These are phyloP conservation scores for Sminthurinus aureus DNA, from an alignment of 2,888 invertebrate genomes.

Conservation along the genomic window DNA sequence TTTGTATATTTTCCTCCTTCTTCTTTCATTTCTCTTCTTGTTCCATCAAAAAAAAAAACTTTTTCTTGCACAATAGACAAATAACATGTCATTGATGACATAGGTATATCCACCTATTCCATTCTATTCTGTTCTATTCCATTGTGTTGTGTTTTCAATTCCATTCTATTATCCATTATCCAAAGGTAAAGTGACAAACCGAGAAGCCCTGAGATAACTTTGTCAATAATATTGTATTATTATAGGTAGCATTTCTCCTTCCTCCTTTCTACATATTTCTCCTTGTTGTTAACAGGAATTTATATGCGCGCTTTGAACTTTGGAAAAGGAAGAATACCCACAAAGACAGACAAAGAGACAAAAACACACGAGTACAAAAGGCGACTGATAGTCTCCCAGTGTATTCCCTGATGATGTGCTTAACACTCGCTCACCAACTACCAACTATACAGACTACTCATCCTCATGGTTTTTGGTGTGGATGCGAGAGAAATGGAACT, in stretches of 20 bases:
- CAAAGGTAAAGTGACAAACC: slow-evolving; percentile 1
- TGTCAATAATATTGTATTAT: neutral
- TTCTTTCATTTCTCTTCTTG: too few relatives aligned
- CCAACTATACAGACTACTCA: too few relatives aligned
- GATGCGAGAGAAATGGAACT: neutral
- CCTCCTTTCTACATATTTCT: too few relatives aligned
- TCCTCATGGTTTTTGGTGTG: neutral
- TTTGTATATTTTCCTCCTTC: too few relatives aligned
- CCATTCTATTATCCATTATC: neutral
- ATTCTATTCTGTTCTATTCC: too few relatives aligned
- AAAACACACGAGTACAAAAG: neutral
- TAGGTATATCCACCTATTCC: too few relatives aligned
- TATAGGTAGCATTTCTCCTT: too few relatives aligned
- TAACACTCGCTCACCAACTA: neutral
- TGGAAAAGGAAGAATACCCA: neutral
- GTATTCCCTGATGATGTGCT: slow-evolving; percentile 9
- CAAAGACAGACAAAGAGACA: too few relatives aligned
- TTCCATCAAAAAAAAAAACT: too few relatives aligned
- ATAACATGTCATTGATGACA: too few relatives aligned
- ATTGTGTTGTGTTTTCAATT: too few relatives aligned
- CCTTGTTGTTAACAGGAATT: neutral
- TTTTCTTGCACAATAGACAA: too few relatives aligned
- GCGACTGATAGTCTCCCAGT: slow-evolving; percentile 2
- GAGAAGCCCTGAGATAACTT: slow-evolving; percentile 12
- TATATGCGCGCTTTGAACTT: neutral